These are phyloP conservation scores for Coreius guichenoti DNA, from an alignment of 2,797 vertebrate genomes.

Conservation along the genomic window DNA sequence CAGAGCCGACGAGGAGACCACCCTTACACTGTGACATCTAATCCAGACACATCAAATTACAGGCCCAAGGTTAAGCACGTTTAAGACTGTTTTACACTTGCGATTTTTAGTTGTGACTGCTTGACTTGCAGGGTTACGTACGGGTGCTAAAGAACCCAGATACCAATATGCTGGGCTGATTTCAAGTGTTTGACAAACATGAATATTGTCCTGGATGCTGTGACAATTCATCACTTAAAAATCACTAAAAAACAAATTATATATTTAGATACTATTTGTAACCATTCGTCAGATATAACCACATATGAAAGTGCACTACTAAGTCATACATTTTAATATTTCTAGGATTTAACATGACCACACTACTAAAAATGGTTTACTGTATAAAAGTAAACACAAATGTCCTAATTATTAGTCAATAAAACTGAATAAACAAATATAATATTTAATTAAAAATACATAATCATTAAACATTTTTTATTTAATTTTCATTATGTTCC, in stretches of 20 bases:
- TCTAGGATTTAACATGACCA: neutral
- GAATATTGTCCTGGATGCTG: neutral
- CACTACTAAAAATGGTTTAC: neutral
- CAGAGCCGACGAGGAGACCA: slow-evolving; percentile 12
- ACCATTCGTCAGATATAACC: neutral
- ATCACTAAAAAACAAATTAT: too few species aligned
- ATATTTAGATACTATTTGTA: neutral
- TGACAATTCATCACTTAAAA: neutral
- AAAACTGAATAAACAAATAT: neutral
- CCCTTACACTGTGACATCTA: slow-evolving; percentile 15
- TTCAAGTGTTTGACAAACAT: neutral
- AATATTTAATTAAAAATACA: neutral
- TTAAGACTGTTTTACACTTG: slow-evolving; percentile 22
- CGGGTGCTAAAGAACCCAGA: neutral
- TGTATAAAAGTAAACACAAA: neutral
- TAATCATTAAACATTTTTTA: neutral
- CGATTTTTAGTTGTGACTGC: neutral
- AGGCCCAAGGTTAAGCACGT: neutral
- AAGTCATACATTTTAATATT: neutral
- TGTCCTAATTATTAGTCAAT: neutral
- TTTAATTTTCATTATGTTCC: neutral
- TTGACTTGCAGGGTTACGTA: neutral
- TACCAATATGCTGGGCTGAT: neutral
- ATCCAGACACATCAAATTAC: slow-evolving; percentile 36
- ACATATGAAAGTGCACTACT: neutral